Evolutionary conservation across 2,888 invertebrate species (phyloP), one percentile per base, ranked within the genome.

Genomic region (Cephus pygmeus): DNA sequence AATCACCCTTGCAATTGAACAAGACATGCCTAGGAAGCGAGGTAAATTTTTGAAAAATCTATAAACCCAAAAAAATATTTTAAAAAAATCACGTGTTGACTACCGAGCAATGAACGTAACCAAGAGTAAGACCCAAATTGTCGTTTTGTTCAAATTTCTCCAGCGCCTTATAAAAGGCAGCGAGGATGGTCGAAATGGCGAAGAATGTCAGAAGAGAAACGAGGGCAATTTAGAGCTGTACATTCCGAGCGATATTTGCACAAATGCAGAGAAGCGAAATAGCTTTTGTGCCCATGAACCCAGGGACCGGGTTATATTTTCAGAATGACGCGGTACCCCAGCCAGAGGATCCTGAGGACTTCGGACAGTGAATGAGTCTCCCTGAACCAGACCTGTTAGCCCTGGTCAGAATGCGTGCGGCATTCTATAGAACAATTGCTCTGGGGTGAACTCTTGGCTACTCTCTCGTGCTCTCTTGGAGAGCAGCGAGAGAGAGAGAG

Each of bases 221-320:
- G 87, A 86, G 85, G 83, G 86, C 85, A 88, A 86, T 88, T 87
- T 86, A 34, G 40, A 40, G 75, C 35, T 11, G 36, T 12, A 12
- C 36, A 23, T 40, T 69, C 30, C 75, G 82, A 79, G 76, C 82
- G 83, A 85, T 84, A 86, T 85, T 87, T 81, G 86, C 85, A 84
- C 80, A 81, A 85, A 81, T 79, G 40, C 74, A 36, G 76, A 79
- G 69, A 75, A 69, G 75, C 71, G 34, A 36, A 75, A 34, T 73
- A 71, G 73, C 56, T 36, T 77, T 33, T 76, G 75, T 75, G 56
- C 33, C 73, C 69, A 34, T 36, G 78, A 31, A 56, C 68, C 34
- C 74, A 69, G 79, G 79, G 74, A 78, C 76, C 56, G 76, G 68
- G 76, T 71, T 31, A 76, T 75, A 75, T 76, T 78, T 56, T 69